Base-by-base conservation (phyloP, 2,888 invertebrate genomes). In the Polydrusus pterygomalis region DNA sequence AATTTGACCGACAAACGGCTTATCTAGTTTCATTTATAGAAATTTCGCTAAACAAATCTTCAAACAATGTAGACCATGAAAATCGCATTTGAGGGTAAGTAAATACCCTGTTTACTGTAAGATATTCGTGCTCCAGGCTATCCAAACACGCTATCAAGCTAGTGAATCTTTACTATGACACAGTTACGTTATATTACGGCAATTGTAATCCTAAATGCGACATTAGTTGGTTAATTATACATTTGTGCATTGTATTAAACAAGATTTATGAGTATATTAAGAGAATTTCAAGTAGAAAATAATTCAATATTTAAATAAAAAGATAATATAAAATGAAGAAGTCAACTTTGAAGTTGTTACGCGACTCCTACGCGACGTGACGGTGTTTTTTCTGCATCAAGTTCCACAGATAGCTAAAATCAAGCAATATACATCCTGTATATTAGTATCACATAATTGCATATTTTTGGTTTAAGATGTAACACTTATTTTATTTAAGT, bases 31-130 rank as follows among this genome's bases (percentile, higher is more conserved):
- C 8, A 20, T 20, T 20, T 51, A 18, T 1, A 10, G 20, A 51
- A 51, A 20, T 18, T 51, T 51, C 47, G 1, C n/a, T 2, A 47
- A 13, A 47, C n/a, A 17, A 51, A 51, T 18, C 20, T 51, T 20
- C 20, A n/a, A 54, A 30, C 54, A 20, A 56, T 56, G 30, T 54
- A 13, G 1, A 25, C 2, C n/a, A 54, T 56, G n/a, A 56, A 56
- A 56, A 56, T n/a, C n/a, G 2, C 1, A 56, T 56, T 56, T 30
- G 13, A 30, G 30, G 54, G 51, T 51, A 20, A 25, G 25, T 51
- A 20, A 51, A 51, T 51, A 51, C 10, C 51, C 51, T 51, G 51
- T 51, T 51, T 51, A 51, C 51, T 47, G 17, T 51, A 20, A 51
- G 18, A 51, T 51, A 51, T 20, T 51, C 51, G 20, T 51, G 51